phyloP scores from a whole-genome alignment of 2,888 invertebrate species.

The Pheosia gnoma region DNA sequence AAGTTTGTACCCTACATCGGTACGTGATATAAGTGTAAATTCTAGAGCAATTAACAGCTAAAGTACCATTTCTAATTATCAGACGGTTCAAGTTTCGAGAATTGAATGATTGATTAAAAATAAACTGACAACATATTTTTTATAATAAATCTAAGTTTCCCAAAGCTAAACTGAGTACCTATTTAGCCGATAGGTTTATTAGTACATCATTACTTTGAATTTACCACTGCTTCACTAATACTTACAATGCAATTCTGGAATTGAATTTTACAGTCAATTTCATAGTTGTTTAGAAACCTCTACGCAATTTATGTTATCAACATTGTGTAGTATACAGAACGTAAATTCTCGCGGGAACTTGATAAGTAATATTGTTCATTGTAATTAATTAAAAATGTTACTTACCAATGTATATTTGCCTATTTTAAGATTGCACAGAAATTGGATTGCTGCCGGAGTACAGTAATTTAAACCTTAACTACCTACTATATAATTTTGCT shows the following conservation, averaged over 20 bases:
- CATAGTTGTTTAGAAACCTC: background rate
- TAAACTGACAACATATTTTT: no score
- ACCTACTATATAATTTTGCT: no score
- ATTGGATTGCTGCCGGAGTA: no score
- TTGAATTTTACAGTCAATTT: background rate
- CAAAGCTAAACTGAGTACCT: no score
- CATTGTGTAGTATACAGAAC: constrained; percentile 9
- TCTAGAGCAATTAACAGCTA: background rate
- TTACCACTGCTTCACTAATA: background rate
- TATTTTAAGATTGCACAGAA: no score
- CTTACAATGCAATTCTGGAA: background rate
- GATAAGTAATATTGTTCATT: background rate
- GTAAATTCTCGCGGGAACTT: constrained; percentile 12
- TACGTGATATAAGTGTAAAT: background rate
- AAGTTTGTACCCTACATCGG: background rate
- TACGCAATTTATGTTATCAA: constrained; percentile 21
- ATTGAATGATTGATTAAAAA: no score
- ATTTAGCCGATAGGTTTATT: no score
- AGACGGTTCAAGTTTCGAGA: no score
- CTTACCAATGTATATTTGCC: no score
- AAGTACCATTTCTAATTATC: background rate
- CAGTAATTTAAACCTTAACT: no score
- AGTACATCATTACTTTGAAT: no score
- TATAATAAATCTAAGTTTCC: no score
- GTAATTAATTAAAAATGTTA: background rate